A percentile compares a stretch with the other conserved stretches of the same genome.
These are phyloP conservation scores for Eumerus sabulonum DNA, from an alignment of 2,888 invertebrate genomes.

Conservation along the genomic window DNA sequence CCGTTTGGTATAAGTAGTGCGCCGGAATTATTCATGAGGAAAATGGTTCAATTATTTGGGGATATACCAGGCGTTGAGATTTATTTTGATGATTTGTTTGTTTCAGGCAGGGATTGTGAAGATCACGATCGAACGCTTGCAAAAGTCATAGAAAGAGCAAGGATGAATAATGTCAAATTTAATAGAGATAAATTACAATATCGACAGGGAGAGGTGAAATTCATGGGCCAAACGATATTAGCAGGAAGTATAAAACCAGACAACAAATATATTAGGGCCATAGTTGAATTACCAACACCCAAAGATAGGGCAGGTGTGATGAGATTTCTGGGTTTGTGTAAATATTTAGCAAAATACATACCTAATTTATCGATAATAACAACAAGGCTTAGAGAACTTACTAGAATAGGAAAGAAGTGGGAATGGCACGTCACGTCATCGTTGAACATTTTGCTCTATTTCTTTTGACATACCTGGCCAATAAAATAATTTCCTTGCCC, in stretches of 20 bases:
- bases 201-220: constrained; percentile 35
- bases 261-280: constrained; percentile 48
- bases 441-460: constrained; percentile 31
- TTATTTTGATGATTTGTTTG: constrained; percentile 22
- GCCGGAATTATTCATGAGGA: constrained; percentile 49
- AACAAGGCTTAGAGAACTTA: constrained; percentile 47
- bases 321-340: constrained; percentile 57
- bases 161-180: constrained; percentile 34
- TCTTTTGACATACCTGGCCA: no score
- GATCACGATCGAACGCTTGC: constrained; percentile 22
- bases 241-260: constrained; percentile 55
- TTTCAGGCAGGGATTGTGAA: constrained; percentile 8
- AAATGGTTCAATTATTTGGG: constrained; percentile 49
- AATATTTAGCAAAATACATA: constrained; percentile 68
- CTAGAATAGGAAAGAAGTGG: constrained; percentile 48
- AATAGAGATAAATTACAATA: constrained; percentile 67
- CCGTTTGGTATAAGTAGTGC: constrained; percentile 54
- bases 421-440: constrained; percentile 53
- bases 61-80: constrained; percentile 37
- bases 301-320: constrained; percentile 40
- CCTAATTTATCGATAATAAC: constrained; percentile 60
- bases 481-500: no score
- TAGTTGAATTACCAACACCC: constrained; percentile 45
- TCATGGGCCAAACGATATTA: constrained; percentile 53
- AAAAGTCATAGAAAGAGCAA: constrained; percentile 55